Base-by-base conservation (phyloP, 2,888 invertebrate species). In the Mayetiola destructor region DNA sequence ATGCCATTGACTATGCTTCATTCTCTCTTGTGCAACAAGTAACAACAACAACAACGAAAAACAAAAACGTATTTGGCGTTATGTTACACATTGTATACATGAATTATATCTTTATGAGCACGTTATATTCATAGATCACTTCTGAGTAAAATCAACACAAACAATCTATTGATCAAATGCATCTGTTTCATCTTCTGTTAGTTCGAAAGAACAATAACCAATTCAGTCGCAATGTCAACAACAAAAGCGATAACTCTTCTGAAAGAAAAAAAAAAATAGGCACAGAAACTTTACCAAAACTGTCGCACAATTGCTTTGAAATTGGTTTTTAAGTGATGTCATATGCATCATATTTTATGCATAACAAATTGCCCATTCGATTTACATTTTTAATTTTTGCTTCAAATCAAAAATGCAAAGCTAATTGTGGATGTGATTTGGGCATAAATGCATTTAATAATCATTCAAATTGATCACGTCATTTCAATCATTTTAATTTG, bases 281-380 rank as follows among this genome's bases (percentile, higher is more conserved):
- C 23, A 23, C 14, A 39, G 20, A 39, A 3, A n/a, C n/a, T n/a
- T 20, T 16, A 39, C 5, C 5, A n/a, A n/a, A 23, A 18, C 23
- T 16, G 16, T 27, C 48, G 12, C 48, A 27, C n/a, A 48, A 48
- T 27, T 23, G 48, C 23, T 48, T 48, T 27, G 27, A 48, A 23
- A 48, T 48, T 48, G 23, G 27, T 23, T n/a, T 23, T 27, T 48
- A 16, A 48, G 12, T 48, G 48, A 48, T 48, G 27, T 48, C 48
- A 40, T 40, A 40, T 40, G 21, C 21, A 40, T 40, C n/a, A n/a
- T n/a, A n/a, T n/a, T n/a, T n/a, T n/a, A n/a, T n/a, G n/a, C n/a
- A n/a, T n/a, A n/a, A n/a, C n/a, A n/a, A n/a, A n/a, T n/a, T n/a
- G n/a, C n/a, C n/a, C n/a, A n/a, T 21, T 40, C 21, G 21, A 21